phyloP scores from a whole-genome alignment of 2,888 invertebrate species.

The Loripinus fragilis region DNA sequence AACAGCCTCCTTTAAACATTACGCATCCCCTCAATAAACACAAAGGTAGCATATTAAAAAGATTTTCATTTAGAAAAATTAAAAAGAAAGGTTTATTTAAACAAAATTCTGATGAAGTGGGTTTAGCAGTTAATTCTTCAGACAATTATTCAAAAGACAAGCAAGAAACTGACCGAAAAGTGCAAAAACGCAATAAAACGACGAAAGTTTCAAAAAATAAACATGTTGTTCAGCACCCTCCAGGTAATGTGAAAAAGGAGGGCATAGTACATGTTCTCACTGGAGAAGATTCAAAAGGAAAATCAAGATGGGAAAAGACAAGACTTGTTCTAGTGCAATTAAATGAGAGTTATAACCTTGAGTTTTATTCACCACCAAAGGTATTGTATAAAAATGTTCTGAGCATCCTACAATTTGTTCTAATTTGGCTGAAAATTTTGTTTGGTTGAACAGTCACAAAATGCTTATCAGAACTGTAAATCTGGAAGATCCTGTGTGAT shows the following conservation, averaged over 20 bases:
- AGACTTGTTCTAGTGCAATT: constrained; percentile 95
- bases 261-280: constrained; percentile 96
- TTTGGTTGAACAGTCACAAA: too few species aligned
- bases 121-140: constrained; percentile 84
- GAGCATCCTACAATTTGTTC: too few species aligned
- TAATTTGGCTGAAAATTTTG: too few species aligned
- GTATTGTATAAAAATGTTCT: too few species aligned
- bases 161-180: constrained; percentile 65
- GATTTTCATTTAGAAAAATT: constrained; percentile 82
- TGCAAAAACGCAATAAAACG: constrained; percentile 58
- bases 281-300: constrained; percentile 91
- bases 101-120: constrained; percentile 94
- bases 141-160: constrained; percentile 66
- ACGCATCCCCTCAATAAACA: constrained; percentile 49
- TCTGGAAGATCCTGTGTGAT: too few species aligned
- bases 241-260: constrained; percentile 87
- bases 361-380: constrained; percentile 97
- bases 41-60: constrained; percentile 63
- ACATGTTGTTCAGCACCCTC: constrained; percentile 40
- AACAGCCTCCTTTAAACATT: constrained; percentile 20
- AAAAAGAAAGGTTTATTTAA: constrained; percentile 89
- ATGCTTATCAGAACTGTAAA: too few species aligned
- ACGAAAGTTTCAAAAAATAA: constrained; percentile 54
- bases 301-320: constrained; percentile 97
- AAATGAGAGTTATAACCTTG: constrained; percentile 94